Evolutionary conservation across 2,888 invertebrate species (phyloP), one percentile per base, ranked within the genome.

Genomic region (Labia minor): DNA sequence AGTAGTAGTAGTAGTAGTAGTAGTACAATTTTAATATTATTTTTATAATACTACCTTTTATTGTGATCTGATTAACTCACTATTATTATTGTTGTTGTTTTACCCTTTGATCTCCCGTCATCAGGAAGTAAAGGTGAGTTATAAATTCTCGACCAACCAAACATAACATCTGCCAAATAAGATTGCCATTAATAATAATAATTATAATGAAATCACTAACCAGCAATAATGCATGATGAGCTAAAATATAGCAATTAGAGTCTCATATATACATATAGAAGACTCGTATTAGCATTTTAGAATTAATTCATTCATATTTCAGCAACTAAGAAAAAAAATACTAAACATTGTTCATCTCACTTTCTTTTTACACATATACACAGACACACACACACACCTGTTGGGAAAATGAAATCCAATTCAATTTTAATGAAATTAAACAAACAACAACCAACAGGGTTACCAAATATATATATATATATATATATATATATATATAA

Each of bases 1-100:
- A n/a, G n/a, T n/a, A n/a, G n/a, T n/a, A n/a, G n/a, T n/a, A n/a
- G n/a, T n/a, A n/a, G n/a, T n/a, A n/a, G n/a, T n/a, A n/a, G n/a
- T n/a, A n/a, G n/a, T n/a, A n/a, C n/a, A n/a, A n/a, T n/a, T n/a
- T n/a, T n/a, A n/a, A n/a, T n/a, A n/a, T n/a, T n/a, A n/a, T n/a
- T n/a, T n/a, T n/a, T n/a, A n/a, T 65, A 16, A 19, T 19, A 6
- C 16, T 61, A 21, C 26, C 20, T 61, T 20, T 49, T 65, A 14
- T 14, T 21, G 16, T 21, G 18, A 37, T 61, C n/a, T 49, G n/a
- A 16, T 19, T 20, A 61, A 61, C 21, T 61, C 6, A 37, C n/a
- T 37, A 2, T 19, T 65, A 49, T 19, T n/a, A 65, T 65, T 37
- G 20, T 65, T 37, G 20, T 26, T 16, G 19, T 37, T 14, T 65